A percentile compares a stretch with the other conserved stretches of the same genome.
Evolutionary conservation across 2,113 vertebrate species (phyloP).

Genomic region (Misgurnus mizolepis): DNA sequence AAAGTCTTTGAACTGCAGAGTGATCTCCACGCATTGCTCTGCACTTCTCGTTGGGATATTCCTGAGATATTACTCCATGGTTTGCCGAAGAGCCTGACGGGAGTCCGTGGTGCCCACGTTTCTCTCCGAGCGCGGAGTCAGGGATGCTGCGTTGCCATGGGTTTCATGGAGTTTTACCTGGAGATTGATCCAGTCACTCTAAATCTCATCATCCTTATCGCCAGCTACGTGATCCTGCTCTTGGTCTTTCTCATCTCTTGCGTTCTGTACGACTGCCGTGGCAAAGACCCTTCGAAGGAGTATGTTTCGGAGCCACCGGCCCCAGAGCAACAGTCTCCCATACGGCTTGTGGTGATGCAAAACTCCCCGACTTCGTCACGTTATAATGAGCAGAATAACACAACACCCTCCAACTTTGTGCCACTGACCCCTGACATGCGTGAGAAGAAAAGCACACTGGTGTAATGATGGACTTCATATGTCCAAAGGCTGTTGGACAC

Average conservation of each 20-base stretch:
- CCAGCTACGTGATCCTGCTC: slow-evolving; percentile 93
- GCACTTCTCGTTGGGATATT: slow-evolving; percentile 41
- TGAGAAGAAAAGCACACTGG: slow-evolving; percentile 86
- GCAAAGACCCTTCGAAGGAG: slow-evolving; percentile 94
- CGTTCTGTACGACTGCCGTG: slow-evolving; percentile 94
- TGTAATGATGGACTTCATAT: slow-evolving; percentile 67
- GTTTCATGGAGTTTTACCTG: slow-evolving; percentile 92
- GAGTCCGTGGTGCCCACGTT: slow-evolving; percentile 40
- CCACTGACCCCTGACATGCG: slow-evolving; percentile 65
- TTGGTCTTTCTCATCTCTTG: slow-evolving; percentile 97
- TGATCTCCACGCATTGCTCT: slow-evolving; percentile 57
- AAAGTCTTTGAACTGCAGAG: slow-evolving; percentile 84
- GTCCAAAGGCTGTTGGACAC: slow-evolving; percentile 3
- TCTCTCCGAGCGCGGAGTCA: slow-evolving; percentile 34
- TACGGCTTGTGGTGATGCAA: slow-evolving; percentile 88
- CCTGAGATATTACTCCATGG: background rate
- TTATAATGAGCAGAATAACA: slow-evolving; percentile 72
- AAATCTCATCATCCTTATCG: slow-evolving; percentile 93
- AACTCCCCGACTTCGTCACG: slow-evolving; percentile 74
- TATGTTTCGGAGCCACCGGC: slow-evolving; percentile 76
- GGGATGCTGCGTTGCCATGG: slow-evolving; percentile 75
- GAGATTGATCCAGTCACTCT: slow-evolving; percentile 97
- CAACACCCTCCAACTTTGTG: slow-evolving; percentile 62
- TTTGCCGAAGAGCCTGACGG: slow-evolving; percentile 4
- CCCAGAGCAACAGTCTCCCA: slow-evolving; percentile 79